phyloP scores from a whole-genome alignment of 2,113 vertebrate species.

The Tragelaphus buxtoni region DNA sequence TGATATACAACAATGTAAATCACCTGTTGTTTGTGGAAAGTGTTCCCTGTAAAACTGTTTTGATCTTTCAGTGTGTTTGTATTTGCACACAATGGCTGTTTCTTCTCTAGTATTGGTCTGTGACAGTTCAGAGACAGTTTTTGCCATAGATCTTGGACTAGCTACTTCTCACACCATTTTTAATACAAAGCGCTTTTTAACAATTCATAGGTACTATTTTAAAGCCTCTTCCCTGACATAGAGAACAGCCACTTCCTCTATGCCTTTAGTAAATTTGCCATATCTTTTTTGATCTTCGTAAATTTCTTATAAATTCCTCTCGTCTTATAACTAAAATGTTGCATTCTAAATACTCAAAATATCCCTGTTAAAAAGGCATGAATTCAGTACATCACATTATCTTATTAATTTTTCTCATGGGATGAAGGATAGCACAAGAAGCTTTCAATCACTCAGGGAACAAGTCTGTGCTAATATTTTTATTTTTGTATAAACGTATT shows the following conservation, averaged over 20 bases:
- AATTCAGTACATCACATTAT: not conserved
- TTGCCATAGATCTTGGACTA: not conserved
- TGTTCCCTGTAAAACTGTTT: not conserved
- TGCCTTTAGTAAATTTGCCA: not conserved
- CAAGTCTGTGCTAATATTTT: not conserved
- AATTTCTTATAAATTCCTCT: conserved; percentile 10
- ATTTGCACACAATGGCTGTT: not conserved
- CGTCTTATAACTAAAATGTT: not conserved
- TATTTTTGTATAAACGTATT: not conserved
- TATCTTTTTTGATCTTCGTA: not conserved
- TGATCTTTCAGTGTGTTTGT: not conserved
- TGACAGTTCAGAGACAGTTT: not conserved
- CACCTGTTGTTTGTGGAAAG: not conserved
- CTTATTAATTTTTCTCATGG: not conserved
- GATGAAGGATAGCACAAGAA: not conserved
- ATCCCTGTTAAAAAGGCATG: not conserved
- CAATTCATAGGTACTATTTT: not conserved
- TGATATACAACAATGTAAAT: not conserved
- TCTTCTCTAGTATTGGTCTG: conserved; percentile 25
- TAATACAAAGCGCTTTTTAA: not conserved
- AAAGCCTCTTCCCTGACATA: not conserved
- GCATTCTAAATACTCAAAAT: not conserved
- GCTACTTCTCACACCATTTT: conserved; percentile 6
- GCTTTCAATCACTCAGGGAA: not conserved
- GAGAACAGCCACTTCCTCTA: not conserved